Base-by-base conservation (phyloP, 2,113 vertebrate genomes). In the Dasyornis broadbenti region DNA sequence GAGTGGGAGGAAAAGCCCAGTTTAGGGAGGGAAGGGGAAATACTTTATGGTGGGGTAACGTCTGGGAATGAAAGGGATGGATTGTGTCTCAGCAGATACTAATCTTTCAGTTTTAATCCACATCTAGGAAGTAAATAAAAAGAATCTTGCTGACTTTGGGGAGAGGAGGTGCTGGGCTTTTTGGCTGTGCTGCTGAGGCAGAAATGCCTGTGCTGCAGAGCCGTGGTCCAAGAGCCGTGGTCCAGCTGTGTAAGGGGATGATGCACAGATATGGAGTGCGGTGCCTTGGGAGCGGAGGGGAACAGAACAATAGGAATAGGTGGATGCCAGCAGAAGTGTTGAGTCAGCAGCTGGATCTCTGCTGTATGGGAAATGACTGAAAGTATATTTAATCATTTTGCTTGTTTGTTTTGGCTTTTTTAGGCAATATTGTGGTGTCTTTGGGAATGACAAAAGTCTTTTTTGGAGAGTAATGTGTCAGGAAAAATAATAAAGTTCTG, bases 1-100 rank as follows among this genome's bases (percentile, higher is more conserved):
- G 52, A 94, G 88, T 90, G 72, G 90, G 93, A 94, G 95, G 92
- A 89, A 95, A 93, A 90, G 6, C 90, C 92, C 90, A 92, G 84
- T 94, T 95, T 44, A 91, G 86, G 94, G 93, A 96, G 89, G 91
- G 91, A 94, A 95, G 83, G 92, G 86, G 95, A 95, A 96, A 96
- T 93, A 95, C 81, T 95, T 97, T 90, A 92, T 86, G 93, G 90
- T 94, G 94, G 95, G 77, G 93, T 96, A 96, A 92, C 89, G 95
- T 93, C 90, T 96, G 93, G 90, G 96, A 96, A 96, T 96, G 94
- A 96, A 97, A 96, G 94, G 76, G 94, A 96, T 92, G 93, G 89
- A 94, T 96, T 96, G 92, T 94, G 90, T 96, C 90, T 94, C 8
- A 1, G 88, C 61, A 95, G 94, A 96, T 97, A 95, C 8, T 85